Conservation (phyloP, 2,797 vertebrate species). For the Austrolebias charrua region DNA sequence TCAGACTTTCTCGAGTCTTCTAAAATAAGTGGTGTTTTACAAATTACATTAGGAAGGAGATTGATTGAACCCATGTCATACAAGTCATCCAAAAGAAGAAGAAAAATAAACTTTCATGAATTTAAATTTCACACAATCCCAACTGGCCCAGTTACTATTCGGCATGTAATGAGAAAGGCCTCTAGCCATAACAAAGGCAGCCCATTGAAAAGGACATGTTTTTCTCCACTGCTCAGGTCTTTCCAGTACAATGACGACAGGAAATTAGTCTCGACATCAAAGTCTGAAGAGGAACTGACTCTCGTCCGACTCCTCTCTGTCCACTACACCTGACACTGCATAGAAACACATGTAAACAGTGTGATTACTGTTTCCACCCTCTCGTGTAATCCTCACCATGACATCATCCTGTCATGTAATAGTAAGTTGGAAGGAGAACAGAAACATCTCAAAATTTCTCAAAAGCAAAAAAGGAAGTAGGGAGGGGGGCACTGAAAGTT, state of each 20-base stretch:
- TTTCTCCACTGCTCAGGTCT: conserved; percentile 39
- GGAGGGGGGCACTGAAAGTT: conserved; percentile 27
- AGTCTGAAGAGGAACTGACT: conserved; percentile 66
- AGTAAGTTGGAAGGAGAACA: conserved; percentile 25
- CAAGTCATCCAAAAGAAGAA: conserved; percentile 56
- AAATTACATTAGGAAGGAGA: conserved; percentile 42
- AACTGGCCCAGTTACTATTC: conserved; percentile 47
- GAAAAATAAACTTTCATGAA: conserved; percentile 47
- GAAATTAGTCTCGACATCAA: conserved; percentile 75
- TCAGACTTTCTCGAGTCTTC: conserved; percentile 25
- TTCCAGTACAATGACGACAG: conserved; percentile 60
- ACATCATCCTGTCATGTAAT: conserved; percentile 47
- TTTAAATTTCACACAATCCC: conserved; percentile 54
- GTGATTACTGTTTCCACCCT: conserved; percentile 13
- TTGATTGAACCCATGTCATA: conserved; percentile 48
- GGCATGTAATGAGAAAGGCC: conserved; percentile 59
- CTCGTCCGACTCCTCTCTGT: conserved; percentile 46
- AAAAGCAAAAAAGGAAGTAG: conserved; percentile 1
- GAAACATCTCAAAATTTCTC: conserved; percentile 32
- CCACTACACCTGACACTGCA: conserved; percentile 59
- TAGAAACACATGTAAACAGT: conserved; percentile 21
- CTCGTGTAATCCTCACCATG: conserved; percentile 25
- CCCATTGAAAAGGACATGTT: conserved; percentile 48
- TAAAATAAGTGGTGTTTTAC: conserved; percentile 27
- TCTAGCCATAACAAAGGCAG: conserved; percentile 67